Percentiles rank a stretch among this genome's conserved stretches.
Conservation (phyloP, 2,113 vertebrate genomes). For the Cyprinodon tularosa region DNA sequence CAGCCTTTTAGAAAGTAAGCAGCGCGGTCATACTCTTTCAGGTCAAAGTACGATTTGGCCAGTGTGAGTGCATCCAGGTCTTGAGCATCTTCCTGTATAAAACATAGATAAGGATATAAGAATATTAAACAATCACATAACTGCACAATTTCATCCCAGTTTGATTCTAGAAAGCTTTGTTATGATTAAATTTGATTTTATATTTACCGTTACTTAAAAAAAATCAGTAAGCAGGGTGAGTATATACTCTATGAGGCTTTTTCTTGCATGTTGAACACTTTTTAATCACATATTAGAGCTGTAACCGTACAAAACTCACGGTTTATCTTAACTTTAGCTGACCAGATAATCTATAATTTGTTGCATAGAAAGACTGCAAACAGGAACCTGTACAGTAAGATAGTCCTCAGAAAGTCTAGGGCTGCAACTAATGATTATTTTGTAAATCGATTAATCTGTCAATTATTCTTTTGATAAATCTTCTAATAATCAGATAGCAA, state of each 20-base stretch:
- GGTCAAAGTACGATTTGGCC: constrained; percentile 97
- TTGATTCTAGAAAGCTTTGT: not conserved
- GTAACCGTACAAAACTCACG: too few species aligned
- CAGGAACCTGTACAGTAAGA: too few species aligned
- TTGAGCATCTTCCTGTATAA: constrained; percentile 88
- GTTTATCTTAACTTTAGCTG: too few species aligned
- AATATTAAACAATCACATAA: not conserved
- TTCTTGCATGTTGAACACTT: too few species aligned
- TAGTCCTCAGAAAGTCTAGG: too few species aligned
- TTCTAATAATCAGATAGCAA: too few species aligned
- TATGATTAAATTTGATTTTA: not conserved
- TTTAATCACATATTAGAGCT: too few species aligned
- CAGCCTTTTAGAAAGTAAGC: constrained; percentile 95
- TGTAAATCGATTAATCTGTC: too few species aligned
- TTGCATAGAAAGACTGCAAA: too few species aligned
- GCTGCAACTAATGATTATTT: too few species aligned
- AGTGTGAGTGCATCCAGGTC: constrained; percentile 94
- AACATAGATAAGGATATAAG: not conserved
- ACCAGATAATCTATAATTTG: too few species aligned
- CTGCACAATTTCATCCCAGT: not conserved
- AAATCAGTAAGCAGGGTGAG: constrained; percentile 32
- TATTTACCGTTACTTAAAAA: not conserved
- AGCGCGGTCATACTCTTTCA: constrained; percentile 97
- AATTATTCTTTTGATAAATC: too few species aligned
- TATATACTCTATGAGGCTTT: not conserved